These are phyloP conservation scores for Campoletis sonorensis DNA, from an alignment of 1,140 invertebrate genomes.

Conservation along the genomic window DNA sequence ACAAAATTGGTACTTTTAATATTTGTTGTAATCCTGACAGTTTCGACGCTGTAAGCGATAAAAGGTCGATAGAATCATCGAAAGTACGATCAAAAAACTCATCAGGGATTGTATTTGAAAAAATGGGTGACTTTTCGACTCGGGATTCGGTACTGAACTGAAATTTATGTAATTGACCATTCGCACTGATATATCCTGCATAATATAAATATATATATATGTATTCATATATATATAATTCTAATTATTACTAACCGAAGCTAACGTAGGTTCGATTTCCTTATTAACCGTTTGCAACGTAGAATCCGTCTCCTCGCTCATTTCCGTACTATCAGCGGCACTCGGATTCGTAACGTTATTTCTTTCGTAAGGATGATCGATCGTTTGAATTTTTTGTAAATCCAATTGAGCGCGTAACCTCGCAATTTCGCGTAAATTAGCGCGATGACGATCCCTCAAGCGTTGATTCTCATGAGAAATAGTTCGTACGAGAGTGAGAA, in stretches of 20 bases:
- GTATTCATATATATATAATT: slow-evolving; percentile 27
- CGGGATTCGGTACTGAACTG: too few species aligned
- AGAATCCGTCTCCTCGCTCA: slow-evolving; percentile 57
- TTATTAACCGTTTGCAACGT: slow-evolving; percentile 58
- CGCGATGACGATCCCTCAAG: slow-evolving; percentile 59
- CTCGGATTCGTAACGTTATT: slow-evolving; percentile 60
- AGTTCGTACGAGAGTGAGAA: slow-evolving; percentile 63
- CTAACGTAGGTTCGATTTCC: slow-evolving; percentile 57
- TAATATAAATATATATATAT: neutral
- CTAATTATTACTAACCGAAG: slow-evolving; percentile 65
- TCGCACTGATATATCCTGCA: too few species aligned
- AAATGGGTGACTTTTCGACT: too few species aligned
- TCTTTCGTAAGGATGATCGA: slow-evolving; percentile 11
- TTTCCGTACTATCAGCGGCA: slow-evolving; percentile 69
- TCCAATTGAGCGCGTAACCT: slow-evolving; percentile 62
- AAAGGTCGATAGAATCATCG: too few species aligned
- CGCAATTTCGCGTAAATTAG: slow-evolving; percentile 62
- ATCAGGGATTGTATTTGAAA: too few species aligned
- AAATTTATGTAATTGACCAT: too few species aligned
- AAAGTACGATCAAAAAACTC: too few species aligned
- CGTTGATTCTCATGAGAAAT: slow-evolving; percentile 64
- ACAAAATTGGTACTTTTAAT: too few species aligned
- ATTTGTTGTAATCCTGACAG: too few species aligned
- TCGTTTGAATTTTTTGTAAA: slow-evolving; percentile 54
- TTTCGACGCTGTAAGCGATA: too few species aligned